phyloP scores from a whole-genome alignment of 1,140 invertebrate genomes.

The Drosophila murphyi region DNA sequence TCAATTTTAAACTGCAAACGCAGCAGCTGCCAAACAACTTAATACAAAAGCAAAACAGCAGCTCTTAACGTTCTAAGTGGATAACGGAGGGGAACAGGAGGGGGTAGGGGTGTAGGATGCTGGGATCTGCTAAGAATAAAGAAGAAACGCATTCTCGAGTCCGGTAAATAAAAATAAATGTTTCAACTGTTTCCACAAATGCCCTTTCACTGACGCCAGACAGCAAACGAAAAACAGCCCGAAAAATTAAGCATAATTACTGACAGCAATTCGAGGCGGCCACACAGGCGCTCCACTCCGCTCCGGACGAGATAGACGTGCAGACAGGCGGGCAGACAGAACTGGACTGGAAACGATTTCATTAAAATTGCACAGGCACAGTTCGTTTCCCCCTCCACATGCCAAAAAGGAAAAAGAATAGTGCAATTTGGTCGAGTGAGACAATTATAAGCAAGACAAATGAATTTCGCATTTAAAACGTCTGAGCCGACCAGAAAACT shows the following conservation, averaged over 20 bases:
- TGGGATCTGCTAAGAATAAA: slow-evolving; percentile 6
- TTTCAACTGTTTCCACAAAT: slow-evolving; percentile 67
- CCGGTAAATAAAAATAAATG: slow-evolving; percentile 69
- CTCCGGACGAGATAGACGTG: slow-evolving; percentile 48
- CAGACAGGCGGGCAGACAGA: slow-evolving; percentile 40
- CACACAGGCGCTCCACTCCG: slow-evolving; percentile 57
- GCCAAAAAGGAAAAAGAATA: not conserved
- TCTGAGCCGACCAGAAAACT: slow-evolving; percentile 54
- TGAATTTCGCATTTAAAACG: slow-evolving; percentile 77
- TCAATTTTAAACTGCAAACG: slow-evolving; percentile 77
- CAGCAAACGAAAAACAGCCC: slow-evolving; percentile 51
- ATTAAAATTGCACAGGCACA: slow-evolving; percentile 66
- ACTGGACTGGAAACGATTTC: slow-evolving; percentile 70
- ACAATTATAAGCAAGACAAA: slow-evolving; percentile 83
- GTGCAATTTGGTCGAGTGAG: slow-evolving; percentile 77
- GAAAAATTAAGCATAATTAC: slow-evolving; percentile 81
- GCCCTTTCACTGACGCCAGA: slow-evolving; percentile 62
- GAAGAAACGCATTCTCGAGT: slow-evolving; percentile 14
- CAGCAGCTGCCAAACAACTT: slow-evolving; percentile 80
- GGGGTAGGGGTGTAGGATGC: no score
- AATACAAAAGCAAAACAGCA: slow-evolving; percentile 65
- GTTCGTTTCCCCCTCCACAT: slow-evolving; percentile 16
- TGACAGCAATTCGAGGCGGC: slow-evolving; percentile 74
- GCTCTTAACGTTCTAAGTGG: slow-evolving; percentile 18
- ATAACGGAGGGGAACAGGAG: no score